phyloP scores from a whole-genome alignment of 2,888 invertebrate species.

The Coronaproctus castanopsis region DNA sequence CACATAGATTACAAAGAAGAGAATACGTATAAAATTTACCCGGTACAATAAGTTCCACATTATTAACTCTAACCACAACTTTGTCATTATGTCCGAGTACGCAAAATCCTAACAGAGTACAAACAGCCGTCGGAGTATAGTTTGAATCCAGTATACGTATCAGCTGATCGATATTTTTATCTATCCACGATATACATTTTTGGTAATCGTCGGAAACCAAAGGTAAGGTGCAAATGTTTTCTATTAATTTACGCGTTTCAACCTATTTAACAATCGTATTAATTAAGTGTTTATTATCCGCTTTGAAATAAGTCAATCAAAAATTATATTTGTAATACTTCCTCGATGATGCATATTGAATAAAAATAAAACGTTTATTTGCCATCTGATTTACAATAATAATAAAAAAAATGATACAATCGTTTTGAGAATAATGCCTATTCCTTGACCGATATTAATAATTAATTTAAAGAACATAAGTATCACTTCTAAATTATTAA shows the following conservation, averaged over 20 bases:
- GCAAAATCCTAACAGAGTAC: background rate
- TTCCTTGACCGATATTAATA: too few relatives aligned
- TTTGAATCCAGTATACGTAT: background rate
- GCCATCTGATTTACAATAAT: too few relatives aligned
- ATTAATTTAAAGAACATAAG: too few relatives aligned
- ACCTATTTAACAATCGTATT: background rate
- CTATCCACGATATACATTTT: background rate
- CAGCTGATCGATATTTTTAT: background rate
- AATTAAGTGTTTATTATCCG: too few relatives aligned
- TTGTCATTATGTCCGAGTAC: background rate
- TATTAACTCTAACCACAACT: background rate
- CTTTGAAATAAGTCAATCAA: too few relatives aligned
- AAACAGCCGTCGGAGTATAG: background rate
- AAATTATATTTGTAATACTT: too few relatives aligned
- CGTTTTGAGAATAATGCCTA: too few relatives aligned
- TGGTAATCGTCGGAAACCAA: background rate
- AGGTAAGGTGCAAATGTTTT: background rate
- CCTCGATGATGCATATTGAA: too few relatives aligned
- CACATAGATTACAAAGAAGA: too few relatives aligned
- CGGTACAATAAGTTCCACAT: background rate
- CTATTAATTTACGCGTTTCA: background rate
- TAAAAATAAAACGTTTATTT: too few relatives aligned
- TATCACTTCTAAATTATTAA: too few relatives aligned
- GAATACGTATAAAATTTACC: background rate
- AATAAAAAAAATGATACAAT: too few relatives aligned